phyloP scores from a whole-genome alignment of 1,140 invertebrate genomes.

The Bombus breviceps region DNA sequence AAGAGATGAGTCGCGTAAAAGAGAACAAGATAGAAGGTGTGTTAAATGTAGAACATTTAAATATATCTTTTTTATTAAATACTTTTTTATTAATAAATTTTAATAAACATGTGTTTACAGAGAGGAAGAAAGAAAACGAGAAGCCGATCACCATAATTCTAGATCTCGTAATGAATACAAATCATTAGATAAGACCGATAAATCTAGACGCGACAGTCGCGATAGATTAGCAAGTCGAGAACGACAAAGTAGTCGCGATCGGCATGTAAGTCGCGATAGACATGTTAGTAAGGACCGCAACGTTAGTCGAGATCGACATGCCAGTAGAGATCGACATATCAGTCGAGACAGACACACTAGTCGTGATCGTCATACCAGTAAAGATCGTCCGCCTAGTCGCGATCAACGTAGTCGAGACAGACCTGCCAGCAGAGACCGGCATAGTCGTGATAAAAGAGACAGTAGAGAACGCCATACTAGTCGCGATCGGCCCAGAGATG shows the following conservation, averaged over 20 bases:
- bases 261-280: conserved; percentile 63
- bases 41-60: conserved; percentile 14
- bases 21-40: conserved; percentile 78
- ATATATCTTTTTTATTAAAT: too few relatives aligned
- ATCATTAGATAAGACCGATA: conserved; percentile 38
- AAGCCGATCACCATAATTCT: conserved; percentile 65
- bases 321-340: conserved; percentile 59
- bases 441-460: conserved; percentile 72
- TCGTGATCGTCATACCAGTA: conserved; percentile 65
- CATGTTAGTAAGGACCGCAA: conserved; percentile 59
- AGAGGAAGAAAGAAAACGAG: conserved; percentile 77
- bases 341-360: conserved; percentile 69
- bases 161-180: conserved; percentile 60
- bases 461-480: conserved; percentile 69
- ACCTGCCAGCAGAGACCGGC: conserved; percentile 65
- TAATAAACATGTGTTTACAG: conserved; percentile 53
- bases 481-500: conserved; percentile 70
- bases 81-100: background rate
- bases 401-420: conserved; percentile 62
- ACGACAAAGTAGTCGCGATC: conserved; percentile 64
- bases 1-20: conserved; percentile 75
- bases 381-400: conserved; percentile 56
- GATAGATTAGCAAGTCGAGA: conserved; percentile 58
- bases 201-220: conserved; percentile 65
- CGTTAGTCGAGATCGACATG: conserved; percentile 52